Conservation (phyloP, 1,140 invertebrate genomes). For the Mya arenaria region DNA sequence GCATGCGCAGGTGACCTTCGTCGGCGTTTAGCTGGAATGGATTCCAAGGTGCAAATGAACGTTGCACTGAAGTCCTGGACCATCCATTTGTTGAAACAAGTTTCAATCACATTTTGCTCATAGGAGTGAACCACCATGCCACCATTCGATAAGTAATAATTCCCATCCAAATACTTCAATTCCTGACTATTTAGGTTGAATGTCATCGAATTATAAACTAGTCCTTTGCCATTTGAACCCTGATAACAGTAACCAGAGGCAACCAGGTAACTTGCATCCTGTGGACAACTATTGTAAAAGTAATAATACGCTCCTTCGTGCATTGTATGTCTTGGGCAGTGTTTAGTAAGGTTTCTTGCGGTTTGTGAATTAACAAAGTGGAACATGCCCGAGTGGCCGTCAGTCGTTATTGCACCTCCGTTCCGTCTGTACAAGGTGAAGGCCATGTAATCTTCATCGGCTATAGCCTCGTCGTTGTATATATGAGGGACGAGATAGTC, state of each 20-base stretch:
- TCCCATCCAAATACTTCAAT: background rate
- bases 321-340: background rate
- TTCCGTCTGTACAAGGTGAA: slow-evolving; percentile 8
- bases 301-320: slow-evolving; percentile 1
- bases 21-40: background rate
- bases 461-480: background rate
- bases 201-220: background rate
- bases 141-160: background rate
- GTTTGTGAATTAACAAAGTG: background rate
- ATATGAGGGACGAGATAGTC: background rate
- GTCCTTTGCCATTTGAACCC: background rate
- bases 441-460: background rate
- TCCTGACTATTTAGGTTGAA: background rate
- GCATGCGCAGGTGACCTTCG: background rate
- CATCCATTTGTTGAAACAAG: background rate
- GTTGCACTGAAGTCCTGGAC: background rate
- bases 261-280: background rate
- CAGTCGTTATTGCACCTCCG: background rate
- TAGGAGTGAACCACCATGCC: background rate
- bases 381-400: background rate
- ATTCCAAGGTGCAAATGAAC: background rate
- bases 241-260: slow-evolving; percentile 19
- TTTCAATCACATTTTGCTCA: background rate
- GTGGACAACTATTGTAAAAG: background rate
- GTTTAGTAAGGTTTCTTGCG: background rate